Evolutionary conservation across 1,140 invertebrate species (phyloP).

Genomic region (Zaprionus taronus): DNA sequence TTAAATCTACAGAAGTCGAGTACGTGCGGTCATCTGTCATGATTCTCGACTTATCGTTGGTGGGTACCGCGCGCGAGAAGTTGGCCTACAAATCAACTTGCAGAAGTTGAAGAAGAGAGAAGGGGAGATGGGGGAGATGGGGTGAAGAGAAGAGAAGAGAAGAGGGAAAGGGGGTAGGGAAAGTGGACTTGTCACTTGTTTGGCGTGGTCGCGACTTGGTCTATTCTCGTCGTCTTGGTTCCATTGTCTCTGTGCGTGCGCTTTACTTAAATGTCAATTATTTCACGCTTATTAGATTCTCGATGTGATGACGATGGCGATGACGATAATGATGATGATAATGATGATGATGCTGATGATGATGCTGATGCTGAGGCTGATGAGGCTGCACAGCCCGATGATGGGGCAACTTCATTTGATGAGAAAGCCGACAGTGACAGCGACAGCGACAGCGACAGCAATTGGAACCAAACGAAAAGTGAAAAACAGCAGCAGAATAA

Average conservation of each 20-base stretch:
- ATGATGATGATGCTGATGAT: not conserved
- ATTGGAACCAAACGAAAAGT: constrained; percentile 49
- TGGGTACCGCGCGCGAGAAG: constrained; percentile 1
- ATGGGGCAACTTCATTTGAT: constrained; percentile 42
- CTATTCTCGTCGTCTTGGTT: constrained; percentile 24
- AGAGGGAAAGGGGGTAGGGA: not conserved
- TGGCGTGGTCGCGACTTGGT: not conserved
- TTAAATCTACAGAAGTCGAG: constrained; percentile 45
- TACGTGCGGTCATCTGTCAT: constrained; percentile 82
- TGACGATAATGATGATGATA: constrained; percentile 14
- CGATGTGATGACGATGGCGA: constrained; percentile 47
- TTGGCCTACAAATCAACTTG: constrained; percentile 67
- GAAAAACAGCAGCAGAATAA: constrained; percentile 17
- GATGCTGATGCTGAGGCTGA: not conserved
- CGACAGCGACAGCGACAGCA: constrained; percentile 8
- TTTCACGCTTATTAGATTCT: constrained; percentile 81
- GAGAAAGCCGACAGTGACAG: constrained; percentile 55
- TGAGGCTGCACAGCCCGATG: constrained; percentile 29
- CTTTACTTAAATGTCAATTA: constrained; percentile 82
- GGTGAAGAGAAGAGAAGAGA: no score
- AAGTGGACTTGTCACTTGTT: constrained; percentile 8
- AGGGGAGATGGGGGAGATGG: not conserved
- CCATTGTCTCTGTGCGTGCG: constrained; percentile 62
- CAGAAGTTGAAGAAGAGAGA: not conserved
- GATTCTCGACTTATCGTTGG: constrained; percentile 58